Percentiles rank a stretch among this genome's conserved stretches.
These are phyloP conservation scores for Menidia menidia DNA, from an alignment of 2,797 vertebrate genomes.

Conservation along the genomic window DNA sequence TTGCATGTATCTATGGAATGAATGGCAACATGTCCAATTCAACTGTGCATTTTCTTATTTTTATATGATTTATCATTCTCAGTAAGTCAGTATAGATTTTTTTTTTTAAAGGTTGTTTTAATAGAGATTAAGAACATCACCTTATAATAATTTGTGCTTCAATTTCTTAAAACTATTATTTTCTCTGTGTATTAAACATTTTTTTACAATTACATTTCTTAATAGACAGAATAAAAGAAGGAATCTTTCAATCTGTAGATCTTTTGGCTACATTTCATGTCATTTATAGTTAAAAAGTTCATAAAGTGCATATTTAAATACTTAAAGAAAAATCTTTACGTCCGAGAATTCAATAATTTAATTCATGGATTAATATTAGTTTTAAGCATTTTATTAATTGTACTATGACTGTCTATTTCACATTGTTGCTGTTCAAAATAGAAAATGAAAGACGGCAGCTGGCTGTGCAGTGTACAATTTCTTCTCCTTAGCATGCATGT, in stretches of 20 bases:
- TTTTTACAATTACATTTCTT: neutral
- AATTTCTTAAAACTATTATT: conserved; percentile 2
- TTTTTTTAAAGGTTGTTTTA: neutral
- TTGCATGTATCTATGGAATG: neutral
- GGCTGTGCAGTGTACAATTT: conserved; percentile 66
- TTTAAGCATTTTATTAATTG: neutral
- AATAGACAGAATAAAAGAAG: conserved; percentile 10
- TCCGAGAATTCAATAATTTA: neutral
- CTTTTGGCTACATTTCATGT: neutral
- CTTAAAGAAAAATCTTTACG: neutral
- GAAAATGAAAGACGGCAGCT: conserved; percentile 58
- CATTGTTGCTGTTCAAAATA: conserved; percentile 30
- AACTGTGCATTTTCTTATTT: neutral
- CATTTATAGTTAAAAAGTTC: conserved; percentile 7
- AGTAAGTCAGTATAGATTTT: neutral
- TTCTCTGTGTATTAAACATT: neutral
- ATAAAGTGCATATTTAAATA: neutral
- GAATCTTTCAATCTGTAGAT: conserved; percentile 6
- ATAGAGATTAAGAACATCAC: neutral
- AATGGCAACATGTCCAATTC: neutral
- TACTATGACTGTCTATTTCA: conserved; percentile 21
- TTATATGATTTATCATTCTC: neutral
- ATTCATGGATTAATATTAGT: neutral
- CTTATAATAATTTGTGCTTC: conserved; percentile 8
- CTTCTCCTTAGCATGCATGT: conserved; percentile 81